Conservation (phyloP, 2,888 invertebrate species). For the Quadroppia sp. region DNA sequence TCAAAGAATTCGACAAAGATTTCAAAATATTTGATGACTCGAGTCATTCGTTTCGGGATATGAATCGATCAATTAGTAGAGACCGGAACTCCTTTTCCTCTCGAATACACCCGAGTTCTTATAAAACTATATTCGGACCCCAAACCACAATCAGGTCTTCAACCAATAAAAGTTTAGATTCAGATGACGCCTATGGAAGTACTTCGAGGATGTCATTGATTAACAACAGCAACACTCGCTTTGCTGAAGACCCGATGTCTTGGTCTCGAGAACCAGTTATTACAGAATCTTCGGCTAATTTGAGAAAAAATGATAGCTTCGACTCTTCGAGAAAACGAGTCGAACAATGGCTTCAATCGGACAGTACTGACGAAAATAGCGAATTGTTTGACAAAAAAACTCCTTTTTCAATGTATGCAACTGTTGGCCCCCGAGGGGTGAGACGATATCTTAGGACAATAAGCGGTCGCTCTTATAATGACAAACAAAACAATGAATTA, state of each 20-base stretch:
- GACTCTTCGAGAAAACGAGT: slow-evolving; percentile 43
- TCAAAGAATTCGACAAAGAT: slow-evolving; percentile 27
- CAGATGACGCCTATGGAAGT: background rate
- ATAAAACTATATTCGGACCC: slow-evolving; percentile 3
- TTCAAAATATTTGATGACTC: background rate
- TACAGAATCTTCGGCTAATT: background rate
- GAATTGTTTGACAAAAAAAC: slow-evolving; percentile 19
- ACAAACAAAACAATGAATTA: background rate
- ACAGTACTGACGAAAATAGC: slow-evolving; percentile 35
- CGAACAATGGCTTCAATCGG: slow-evolving; percentile 48
- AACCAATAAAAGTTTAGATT: background rate
- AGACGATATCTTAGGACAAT: slow-evolving; percentile 40
- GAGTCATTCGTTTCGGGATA: background rate
- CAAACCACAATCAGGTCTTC: background rate
- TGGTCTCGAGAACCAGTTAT: slow-evolving; percentile 21
- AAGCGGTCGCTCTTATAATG: slow-evolving; percentile 2
- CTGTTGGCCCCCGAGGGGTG: slow-evolving; percentile 35
- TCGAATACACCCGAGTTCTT: background rate
- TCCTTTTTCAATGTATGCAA: slow-evolving; percentile 43
- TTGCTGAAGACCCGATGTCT: background rate
- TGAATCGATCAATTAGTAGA: slow-evolving; percentile 18
- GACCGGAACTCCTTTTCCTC: slow-evolving; percentile 15
- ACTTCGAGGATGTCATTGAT: background rate
- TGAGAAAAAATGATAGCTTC: background rate
- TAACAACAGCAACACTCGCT: background rate